Evolutionary conservation across 2,113 vertebrate genomes (phyloP), one percentile per base, ranked within the genome.

Genomic region (Pterophyllum scalare): DNA sequence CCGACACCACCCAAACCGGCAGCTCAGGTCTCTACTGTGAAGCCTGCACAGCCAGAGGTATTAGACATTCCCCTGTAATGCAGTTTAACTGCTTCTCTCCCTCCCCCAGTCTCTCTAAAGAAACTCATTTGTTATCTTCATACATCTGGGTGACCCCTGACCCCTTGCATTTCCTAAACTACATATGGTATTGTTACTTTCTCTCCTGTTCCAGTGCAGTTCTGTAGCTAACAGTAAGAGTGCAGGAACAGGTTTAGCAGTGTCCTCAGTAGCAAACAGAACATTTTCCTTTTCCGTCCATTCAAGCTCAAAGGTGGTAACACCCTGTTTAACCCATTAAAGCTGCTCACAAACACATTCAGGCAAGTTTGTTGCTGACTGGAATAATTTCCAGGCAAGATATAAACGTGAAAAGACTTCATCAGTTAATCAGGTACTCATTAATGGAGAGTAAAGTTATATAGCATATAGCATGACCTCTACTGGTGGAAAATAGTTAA

Each of bases 21-120:
- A 65, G 87, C 93, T 75, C 93, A 93, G 90, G 94, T 85, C 80
- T 90, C 95, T 72, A 70, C 89, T 1, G 81, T 52, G 79, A 95
- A 93, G 80, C 91, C 94, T 67, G 87, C 95, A 57, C 87, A 94
- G 87, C 90, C 88, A n/a, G 94, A 96, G 96, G 96, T 96, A 95
- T 26, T 8, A 60, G 46, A 31, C 65, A 38, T 80, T 84, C 46
- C 7, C 82, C 67, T 43, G n/a, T 43, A 15, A 59, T 33, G 11
- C 20, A 33, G 31, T 43, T 22, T 43, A 38, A 62, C 33, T 59
- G 80, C 61, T 70, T 35, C 64, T 83, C 19, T 61, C 24, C 14
- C n/a, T 4, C 3, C 7, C 8, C 38, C 12, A 62, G 6, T 46
- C 10, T 80, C 22, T 78, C 76, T 38, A n/a, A 56, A 38, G 28